Evolutionary conservation across 2,113 vertebrate genomes (phyloP).

Genomic region (Triplophysa rosa): DNA sequence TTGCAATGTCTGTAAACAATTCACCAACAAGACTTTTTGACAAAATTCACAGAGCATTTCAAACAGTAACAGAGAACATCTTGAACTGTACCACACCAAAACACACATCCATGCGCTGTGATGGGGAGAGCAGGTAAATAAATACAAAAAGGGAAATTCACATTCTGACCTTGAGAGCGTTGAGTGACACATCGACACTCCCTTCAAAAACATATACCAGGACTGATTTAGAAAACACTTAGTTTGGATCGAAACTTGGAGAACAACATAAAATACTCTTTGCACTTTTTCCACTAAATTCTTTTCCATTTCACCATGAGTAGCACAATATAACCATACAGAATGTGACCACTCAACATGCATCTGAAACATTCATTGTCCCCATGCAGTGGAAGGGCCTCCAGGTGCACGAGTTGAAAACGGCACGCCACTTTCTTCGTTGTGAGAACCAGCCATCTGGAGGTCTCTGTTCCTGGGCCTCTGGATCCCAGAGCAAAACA

Average conservation of each 20-base stretch:
- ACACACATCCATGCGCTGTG: constrained; percentile 86
- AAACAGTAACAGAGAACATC: constrained; percentile 63
- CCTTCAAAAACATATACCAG: constrained; percentile 67
- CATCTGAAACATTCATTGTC: constrained; percentile 74
- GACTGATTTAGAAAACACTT: constrained; percentile 68
- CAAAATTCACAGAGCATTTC: constrained; percentile 74
- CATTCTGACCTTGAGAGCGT: constrained; percentile 59
- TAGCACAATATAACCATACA: constrained; percentile 63
- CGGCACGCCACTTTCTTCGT: constrained; percentile 31
- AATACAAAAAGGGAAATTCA: background rate
- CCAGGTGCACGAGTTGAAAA: constrained; percentile 49
- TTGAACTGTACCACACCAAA: constrained; percentile 64
- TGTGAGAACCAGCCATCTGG: constrained; percentile 8
- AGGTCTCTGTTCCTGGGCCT: constrained; percentile 16
- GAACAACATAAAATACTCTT: constrained; percentile 64
- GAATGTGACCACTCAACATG: constrained; percentile 81
- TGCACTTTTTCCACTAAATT: constrained; percentile 48
- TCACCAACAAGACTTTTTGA: constrained; percentile 78
- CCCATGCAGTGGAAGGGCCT: constrained; percentile 65
- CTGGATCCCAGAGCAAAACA: constrained; percentile 2
- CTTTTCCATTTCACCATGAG: constrained; percentile 52
- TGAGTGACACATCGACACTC: constrained; percentile 68
- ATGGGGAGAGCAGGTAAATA: constrained; percentile 60
- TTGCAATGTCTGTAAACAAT: constrained; percentile 80
- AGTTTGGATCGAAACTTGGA: constrained; percentile 55